Evolutionary conservation across 1,140 invertebrate genomes (phyloP), one percentile per base, ranked within the genome.

Genomic region (Ladona fulva): DNA sequence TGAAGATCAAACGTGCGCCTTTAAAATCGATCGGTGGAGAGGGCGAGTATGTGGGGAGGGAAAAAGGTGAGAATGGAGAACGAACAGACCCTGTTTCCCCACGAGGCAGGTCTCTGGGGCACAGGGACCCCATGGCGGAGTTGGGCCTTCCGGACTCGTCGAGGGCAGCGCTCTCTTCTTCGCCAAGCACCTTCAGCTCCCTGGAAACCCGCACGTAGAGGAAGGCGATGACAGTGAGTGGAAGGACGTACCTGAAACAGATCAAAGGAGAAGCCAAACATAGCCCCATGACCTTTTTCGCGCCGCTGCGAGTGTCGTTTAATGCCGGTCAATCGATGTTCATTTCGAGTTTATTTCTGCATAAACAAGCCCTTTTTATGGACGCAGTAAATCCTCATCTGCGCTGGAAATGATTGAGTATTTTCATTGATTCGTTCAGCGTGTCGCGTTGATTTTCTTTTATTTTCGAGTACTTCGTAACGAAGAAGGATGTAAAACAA

Each of bases 171-270:
- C 52, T 66, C 52, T 66, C 52, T 12, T 52, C 44, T 75, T 84
- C 89, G 80, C 87, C 87, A 25, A 86, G 86, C 1, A 84, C 85
- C 76, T 91, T 87, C 25, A 92, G 83, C 81, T 91, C 90, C 59
- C 89, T 86, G 0, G 90, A 89, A 29, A 90, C 85, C 80, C 88
- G 86, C 19, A 91, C 87, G 79, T 89, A 90, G 24, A 91, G 82
- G 81, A 90, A 91, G 0, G 88, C 87, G 24, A 90, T 88, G 42
- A 91, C 83, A 7, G 89, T 86, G 52, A 92, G 82, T 5, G 91
- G 91, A 42, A 88, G 86, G 75, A 90, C 89, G 81, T 92, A 92
- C 83, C 91, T 89, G 80, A n/a, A n/a, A 80, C 85, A 66, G n/a
- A n/a, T n/a, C n/a, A n/a, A n/a, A n/a, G n/a, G 3, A 8, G 29